Conservation (phyloP, 2,888 invertebrate species). For the Anticlea derivata region DNA sequence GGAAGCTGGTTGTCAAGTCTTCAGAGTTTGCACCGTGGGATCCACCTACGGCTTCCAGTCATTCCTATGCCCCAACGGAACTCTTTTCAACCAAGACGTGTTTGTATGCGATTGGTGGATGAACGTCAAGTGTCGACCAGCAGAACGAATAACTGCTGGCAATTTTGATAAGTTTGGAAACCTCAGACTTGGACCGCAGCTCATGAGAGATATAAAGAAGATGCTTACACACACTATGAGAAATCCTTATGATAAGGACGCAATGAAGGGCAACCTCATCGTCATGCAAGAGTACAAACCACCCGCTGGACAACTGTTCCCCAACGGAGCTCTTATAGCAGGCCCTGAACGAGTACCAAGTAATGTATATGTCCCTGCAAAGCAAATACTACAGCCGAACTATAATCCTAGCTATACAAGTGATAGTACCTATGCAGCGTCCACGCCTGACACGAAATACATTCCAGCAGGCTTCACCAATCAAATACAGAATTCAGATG, state of each 20-base stretch:
- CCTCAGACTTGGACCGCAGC: constrained; percentile 77
- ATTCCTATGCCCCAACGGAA: constrained; percentile 87
- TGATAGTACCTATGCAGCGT: constrained; percentile 58
- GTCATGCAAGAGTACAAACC: constrained; percentile 77
- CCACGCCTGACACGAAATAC: constrained; percentile 67
- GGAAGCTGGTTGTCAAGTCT: constrained; percentile 86
- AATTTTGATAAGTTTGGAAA: constrained; percentile 74
- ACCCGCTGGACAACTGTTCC: constrained; percentile 67
- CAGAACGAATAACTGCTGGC: constrained; percentile 64
- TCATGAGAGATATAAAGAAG: constrained; percentile 83
- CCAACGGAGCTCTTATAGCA: constrained; percentile 60
- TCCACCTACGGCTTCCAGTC: constrained; percentile 82
- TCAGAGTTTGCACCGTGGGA: constrained; percentile 86
- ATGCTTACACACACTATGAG: constrained; percentile 81
- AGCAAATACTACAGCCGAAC: constrained; percentile 56
- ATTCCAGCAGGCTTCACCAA: constrained; percentile 52
- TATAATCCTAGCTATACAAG: constrained; percentile 48
- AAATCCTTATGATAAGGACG: constrained; percentile 65
- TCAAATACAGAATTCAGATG: constrained; percentile 41
- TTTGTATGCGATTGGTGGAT: constrained; percentile 89
- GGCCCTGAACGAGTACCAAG: constrained; percentile 59
- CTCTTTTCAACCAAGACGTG: constrained; percentile 86
- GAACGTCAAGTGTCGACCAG: constrained; percentile 84
- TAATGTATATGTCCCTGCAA: constrained; percentile 63
- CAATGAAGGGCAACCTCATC: constrained; percentile 63